These are phyloP conservation scores for Monodelphis domestica DNA, from an alignment of 2,797 vertebrate genomes.

Conservation along the genomic window DNA sequence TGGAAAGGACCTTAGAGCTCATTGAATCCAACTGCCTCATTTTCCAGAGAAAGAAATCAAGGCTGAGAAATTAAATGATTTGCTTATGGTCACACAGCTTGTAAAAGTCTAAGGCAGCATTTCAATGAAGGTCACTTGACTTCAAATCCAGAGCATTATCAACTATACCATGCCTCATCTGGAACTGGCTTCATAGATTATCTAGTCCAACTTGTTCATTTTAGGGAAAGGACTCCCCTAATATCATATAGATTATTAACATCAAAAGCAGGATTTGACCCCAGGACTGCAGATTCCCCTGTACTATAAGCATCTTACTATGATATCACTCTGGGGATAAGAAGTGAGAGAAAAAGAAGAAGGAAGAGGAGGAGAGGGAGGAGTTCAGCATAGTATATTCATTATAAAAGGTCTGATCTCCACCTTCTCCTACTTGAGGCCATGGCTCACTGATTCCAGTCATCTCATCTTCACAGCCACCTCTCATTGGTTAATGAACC, in stretches of 20 bases:
- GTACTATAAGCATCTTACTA: neutral
- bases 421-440: neutral
- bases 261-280: neutral
- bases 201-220: neutral
- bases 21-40: neutral
- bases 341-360: neutral
- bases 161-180: neutral
- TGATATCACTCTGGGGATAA: neutral
- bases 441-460: neutral
- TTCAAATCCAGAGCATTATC: neutral
- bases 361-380: neutral
- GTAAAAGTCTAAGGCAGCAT: neutral
- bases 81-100: neutral
- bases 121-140: neutral
- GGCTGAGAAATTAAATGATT: neutral
- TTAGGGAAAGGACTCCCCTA: neutral
- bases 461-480: neutral
- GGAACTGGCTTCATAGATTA: neutral
- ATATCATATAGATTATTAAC: neutral
- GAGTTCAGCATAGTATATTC: neutral
- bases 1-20: neutral
- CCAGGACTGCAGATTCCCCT: neutral
- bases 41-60: neutral
- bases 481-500: neutral
- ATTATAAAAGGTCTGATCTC: neutral